A percentile compares a stretch with the other conserved stretches of the same genome.
Evolutionary conservation across 1,140 invertebrate species (phyloP).

Genomic region (Zeugodacus cucurbitae): DNA sequence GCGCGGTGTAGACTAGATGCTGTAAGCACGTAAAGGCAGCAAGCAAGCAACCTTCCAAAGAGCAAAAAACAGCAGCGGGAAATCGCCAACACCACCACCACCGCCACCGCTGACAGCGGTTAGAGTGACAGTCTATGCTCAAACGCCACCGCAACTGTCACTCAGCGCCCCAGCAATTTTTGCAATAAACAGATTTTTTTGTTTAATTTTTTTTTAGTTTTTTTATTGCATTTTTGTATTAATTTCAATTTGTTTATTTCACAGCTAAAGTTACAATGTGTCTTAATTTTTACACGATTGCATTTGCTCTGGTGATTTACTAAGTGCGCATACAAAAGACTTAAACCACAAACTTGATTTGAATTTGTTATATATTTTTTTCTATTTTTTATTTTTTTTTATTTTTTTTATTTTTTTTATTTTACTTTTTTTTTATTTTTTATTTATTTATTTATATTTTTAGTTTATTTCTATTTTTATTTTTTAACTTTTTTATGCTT

Average conservation of each 20-base stretch:
- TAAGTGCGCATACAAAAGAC: neutral
- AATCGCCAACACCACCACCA: neutral
- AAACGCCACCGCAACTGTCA: constrained; percentile 26
- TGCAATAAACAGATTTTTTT: neutral
- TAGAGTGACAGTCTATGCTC: neutral
- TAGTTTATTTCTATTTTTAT: neutral
- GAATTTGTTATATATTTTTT: neutral
- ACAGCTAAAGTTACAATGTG: constrained; percentile 4
- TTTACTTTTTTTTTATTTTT: neutral
- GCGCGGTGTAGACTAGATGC: neutral
- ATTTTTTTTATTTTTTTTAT: neutral
- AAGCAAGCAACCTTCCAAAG: neutral
- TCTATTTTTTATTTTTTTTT: neutral
- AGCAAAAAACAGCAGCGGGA: neutral
- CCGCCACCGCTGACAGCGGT: neutral
- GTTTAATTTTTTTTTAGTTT: neutral
- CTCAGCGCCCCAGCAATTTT: neutral
- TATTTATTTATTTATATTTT: neutral
- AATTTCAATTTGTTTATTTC: neutral
- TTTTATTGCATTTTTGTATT: neutral
- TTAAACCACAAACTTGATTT: constrained; percentile 31
- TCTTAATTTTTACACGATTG: constrained; percentile 1
- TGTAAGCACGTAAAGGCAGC: neutral
- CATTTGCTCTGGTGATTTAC: neutral
- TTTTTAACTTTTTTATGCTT: neutral